phyloP scores from a whole-genome alignment of 2,113 vertebrate species.

The Brachypodius melanocephalos region DNA sequence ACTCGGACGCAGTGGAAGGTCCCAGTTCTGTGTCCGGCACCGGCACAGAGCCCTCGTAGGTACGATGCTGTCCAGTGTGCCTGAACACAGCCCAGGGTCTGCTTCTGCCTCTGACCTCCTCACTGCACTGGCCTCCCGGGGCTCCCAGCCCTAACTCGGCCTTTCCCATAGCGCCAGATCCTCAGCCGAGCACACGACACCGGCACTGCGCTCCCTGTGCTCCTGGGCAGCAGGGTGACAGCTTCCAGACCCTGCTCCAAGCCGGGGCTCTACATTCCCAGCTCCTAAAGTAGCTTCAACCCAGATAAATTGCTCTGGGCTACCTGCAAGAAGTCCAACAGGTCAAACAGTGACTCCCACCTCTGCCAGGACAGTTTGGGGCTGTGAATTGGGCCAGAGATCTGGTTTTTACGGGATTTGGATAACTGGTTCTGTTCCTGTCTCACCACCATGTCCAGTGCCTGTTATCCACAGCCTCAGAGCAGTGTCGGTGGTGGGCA shows the following conservation, averaged over 20 bases:
- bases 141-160: not conserved
- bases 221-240: not conserved
- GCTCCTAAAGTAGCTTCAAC: not conserved
- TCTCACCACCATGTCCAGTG: not conserved
- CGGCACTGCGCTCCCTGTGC: not conserved
- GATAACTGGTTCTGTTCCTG: not conserved
- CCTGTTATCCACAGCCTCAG: not conserved
- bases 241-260: not conserved
- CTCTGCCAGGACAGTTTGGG: not conserved
- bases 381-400: not conserved
- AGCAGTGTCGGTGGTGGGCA: not conserved
- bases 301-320: not conserved
- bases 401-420: not conserved
- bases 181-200: fast-evolving
- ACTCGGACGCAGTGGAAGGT: fast-evolving
- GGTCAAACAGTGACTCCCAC: too few relatives aligned
- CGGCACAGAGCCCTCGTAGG: not conserved
- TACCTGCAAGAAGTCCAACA: not conserved
- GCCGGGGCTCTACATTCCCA: fast-evolving
- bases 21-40: fast-evolving
- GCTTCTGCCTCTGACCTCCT: not conserved
- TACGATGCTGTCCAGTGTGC: not conserved
- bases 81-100: not conserved
- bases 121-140: not conserved
- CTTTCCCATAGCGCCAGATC: fast-evolving